Conservation (phyloP, 2,797 vertebrate genomes). For the Thaleichthys pacificus region DNA sequence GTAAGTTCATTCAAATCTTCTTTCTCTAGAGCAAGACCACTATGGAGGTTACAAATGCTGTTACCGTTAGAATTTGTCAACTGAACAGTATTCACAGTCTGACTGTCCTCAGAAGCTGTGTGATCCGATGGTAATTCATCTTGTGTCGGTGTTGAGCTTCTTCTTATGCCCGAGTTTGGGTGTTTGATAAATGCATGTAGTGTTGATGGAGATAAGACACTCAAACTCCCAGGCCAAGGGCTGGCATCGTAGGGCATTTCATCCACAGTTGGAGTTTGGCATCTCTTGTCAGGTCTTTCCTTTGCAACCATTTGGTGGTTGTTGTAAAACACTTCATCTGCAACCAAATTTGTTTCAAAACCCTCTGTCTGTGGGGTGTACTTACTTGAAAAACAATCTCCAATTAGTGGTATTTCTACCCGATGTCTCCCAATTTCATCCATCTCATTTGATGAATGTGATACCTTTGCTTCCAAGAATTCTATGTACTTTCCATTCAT, state of each 20-base stretch:
- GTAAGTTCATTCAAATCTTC: constrained; percentile 28
- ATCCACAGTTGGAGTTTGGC: constrained; percentile 69
- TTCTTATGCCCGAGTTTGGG: neutral
- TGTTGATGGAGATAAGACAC: constrained; percentile 8
- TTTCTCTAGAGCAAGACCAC: neutral
- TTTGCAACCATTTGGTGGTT: constrained; percentile 6
- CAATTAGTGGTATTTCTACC: constrained; percentile 26
- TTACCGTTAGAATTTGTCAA: neutral
- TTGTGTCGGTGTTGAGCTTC: constrained; percentile 16
- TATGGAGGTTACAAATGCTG: neutral
- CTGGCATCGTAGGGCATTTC: constrained; percentile 50
- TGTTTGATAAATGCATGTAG: no score
- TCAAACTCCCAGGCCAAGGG: constrained; percentile 9
- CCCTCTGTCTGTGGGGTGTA: neutral
- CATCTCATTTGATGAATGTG: constrained; percentile 2
- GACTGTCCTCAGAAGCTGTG: constrained; percentile 2
- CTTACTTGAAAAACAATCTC: constrained; percentile 14
- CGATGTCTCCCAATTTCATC: constrained; percentile 25
- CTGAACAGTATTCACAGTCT: neutral
- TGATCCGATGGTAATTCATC: constrained; percentile 29
- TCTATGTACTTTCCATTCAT: constrained; percentile 32
- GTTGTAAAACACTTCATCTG: constrained; percentile 29
- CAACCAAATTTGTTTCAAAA: constrained; percentile 7
- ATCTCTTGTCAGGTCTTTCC: constrained; percentile 41
- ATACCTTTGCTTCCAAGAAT: constrained; percentile 5